Conservation (phyloP, 2,888 invertebrate species). For the Dynastes maya region DNA sequence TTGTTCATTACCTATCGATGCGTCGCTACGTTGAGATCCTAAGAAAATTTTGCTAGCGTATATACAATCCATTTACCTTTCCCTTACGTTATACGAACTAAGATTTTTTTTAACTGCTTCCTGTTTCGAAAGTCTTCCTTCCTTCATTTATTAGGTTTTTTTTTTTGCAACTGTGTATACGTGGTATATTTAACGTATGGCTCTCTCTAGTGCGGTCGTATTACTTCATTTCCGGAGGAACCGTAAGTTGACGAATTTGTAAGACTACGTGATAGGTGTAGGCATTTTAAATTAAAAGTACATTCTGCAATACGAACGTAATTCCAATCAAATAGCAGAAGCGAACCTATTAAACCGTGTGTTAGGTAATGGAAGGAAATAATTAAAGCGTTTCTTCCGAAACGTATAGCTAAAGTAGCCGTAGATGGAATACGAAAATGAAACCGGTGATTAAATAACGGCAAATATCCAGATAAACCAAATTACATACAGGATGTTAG, state of each 20-base stretch:
- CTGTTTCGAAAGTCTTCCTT: neutral
- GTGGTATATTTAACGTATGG: neutral
- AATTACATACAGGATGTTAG: too few species aligned
- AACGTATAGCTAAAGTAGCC: neutral
- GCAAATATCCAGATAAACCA: too few species aligned
- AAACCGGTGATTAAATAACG: too few species aligned
- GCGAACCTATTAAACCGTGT: conserved; percentile 6
- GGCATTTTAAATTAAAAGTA: neutral
- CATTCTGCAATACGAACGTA: conserved; percentile 4
- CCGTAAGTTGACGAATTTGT: conserved; percentile 23
- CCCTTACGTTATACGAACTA: neutral
- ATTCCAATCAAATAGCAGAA: conserved; percentile 2
- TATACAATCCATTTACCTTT: too few species aligned
- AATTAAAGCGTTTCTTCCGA: conserved; percentile 5
- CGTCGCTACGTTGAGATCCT: neutral
- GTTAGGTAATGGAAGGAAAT: conserved; percentile 18
- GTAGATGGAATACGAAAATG: too few species aligned
- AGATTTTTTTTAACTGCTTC: conserved; percentile 10
- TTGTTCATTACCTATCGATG: conserved; percentile 2
- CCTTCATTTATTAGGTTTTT: neutral
- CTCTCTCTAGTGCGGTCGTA: neutral
- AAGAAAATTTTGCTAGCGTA: too few species aligned
- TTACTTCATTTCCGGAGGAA: conserved; percentile 20
- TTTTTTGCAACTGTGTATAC: conserved; percentile 18
- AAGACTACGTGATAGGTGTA: conserved; percentile 17